Evolutionary conservation across 1,140 invertebrate genomes (phyloP), one percentile per base, ranked within the genome.

Genomic region (Lepidostoma basale): DNA sequence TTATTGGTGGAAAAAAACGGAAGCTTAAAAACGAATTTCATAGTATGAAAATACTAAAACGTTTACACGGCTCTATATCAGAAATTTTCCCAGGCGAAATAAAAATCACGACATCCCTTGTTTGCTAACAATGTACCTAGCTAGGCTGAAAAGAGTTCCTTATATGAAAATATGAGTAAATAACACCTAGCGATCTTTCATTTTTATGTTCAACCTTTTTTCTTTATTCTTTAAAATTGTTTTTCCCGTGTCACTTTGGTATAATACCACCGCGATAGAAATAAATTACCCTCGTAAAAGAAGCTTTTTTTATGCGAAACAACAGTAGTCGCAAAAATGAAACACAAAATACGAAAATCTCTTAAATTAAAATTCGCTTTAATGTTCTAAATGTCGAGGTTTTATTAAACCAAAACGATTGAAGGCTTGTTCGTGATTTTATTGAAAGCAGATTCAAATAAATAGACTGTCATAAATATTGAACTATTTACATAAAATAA

Each of bases 201-300:
- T 71, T 67, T 67, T 67, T 71, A 63, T 67, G 39, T 56, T 56
- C 58, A 52, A 62, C 63, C 58, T 62, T 68, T 67, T 68, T 67
- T 59, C 42, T 60, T 69, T 69, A 66, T 59, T 71, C 62, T 60
- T 67, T 67, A 64, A 68, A 71, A 71, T 67, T 71, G 67, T 65
- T 71, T 71, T 68, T 67, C 52, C 65, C 54, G 65, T 68, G 69
- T 71, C 69, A 71, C 69, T 68, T 64, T 64, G 25, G 65, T 58
- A 71, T 64, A 71, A 71, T 71, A 65, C 69, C 65, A 56, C 65
- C 52, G 40, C 69, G 65, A 68, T 71, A 71, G 65, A 71, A 63
- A 71, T 71, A 71, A 71, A 71, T 71, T 71, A 71, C 69, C 65
- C 68, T 52, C 69, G 56, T 70, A 70, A 66, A 70, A 67, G 58